A percentile compares a stretch with the other conserved stretches of the same genome.
phyloP scores from a whole-genome alignment of 2,797 vertebrate species.

The Parauchenoglanis punctatus region DNA sequence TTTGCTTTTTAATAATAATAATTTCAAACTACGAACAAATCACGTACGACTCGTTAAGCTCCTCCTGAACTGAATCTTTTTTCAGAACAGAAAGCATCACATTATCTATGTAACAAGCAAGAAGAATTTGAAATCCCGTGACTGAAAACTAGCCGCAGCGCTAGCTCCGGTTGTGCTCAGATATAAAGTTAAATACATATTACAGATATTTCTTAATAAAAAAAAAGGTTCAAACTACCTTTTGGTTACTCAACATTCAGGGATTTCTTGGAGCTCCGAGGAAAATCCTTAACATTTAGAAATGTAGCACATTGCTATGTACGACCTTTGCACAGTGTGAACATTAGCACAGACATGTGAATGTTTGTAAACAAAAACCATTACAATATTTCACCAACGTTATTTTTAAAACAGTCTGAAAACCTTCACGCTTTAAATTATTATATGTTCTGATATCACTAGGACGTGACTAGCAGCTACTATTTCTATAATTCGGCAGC shows the following conservation, averaged over 20 bases:
- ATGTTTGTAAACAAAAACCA: neutral
- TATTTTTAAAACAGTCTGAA: neutral
- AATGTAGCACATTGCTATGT: neutral
- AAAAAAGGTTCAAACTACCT: neutral
- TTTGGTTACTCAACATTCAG: neutral
- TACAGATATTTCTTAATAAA: neutral
- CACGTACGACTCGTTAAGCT: neutral
- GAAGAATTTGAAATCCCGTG: neutral
- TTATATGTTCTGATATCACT: neutral
- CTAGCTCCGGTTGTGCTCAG: neutral
- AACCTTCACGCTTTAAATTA: neutral
- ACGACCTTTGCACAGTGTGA: neutral
- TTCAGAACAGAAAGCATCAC: neutral
- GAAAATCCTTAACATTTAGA: neutral
- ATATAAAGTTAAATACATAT: neutral
- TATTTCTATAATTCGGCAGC: neutral
- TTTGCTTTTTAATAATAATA: neutral
- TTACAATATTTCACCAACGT: neutral
- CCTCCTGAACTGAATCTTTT: neutral
- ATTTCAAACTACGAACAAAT: slow-evolving; percentile 29
- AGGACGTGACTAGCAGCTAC: no score
- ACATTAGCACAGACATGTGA: no score
- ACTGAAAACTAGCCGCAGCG: neutral
- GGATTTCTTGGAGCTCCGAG: neutral
- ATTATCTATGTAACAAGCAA: slow-evolving; percentile 36